Evolutionary conservation across 2,113 vertebrate species (phyloP).

Genomic region (Brachypteracias leptosomus): DNA sequence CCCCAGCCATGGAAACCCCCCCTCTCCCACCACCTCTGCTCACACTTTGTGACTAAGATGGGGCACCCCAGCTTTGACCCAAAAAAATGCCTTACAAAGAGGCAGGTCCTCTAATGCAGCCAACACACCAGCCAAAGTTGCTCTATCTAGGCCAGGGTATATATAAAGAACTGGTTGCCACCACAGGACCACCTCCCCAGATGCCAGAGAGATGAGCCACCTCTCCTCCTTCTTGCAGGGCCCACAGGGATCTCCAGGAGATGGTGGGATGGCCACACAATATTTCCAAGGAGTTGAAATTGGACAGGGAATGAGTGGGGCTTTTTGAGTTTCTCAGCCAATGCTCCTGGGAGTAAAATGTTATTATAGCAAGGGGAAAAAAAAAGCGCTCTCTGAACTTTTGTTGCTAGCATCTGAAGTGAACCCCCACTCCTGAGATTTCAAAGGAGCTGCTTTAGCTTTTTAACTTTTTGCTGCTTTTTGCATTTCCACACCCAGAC

Average conservation of each 20-base stretch:
- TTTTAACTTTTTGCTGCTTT: conserved; percentile 15
- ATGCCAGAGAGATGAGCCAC: not conserved
- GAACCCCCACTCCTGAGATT: not conserved
- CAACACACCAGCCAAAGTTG: not conserved
- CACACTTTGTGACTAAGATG: not conserved
- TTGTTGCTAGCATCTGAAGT: not conserved
- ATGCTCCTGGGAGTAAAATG: not conserved
- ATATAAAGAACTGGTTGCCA: not conserved
- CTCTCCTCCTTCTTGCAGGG: not conserved
- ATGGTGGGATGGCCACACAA: not conserved
- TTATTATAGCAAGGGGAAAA: not conserved
- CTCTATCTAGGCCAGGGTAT: not conserved
- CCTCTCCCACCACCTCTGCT: not conserved
- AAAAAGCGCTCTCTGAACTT: not conserved
- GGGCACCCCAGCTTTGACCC: not conserved
- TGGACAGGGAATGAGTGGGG: not conserved
- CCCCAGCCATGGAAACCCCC: not conserved
- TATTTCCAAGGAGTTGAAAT: not conserved
- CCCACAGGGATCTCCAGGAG: not conserved
- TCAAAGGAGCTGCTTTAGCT: conserved; percentile 19
- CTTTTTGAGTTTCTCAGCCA: not conserved
- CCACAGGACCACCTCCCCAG: not conserved
- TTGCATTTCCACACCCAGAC: not conserved
- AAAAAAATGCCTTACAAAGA: not conserved
- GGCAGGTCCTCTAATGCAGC: not conserved